Conservation (phyloP, 2,113 vertebrate species). For the Agapornis roseicollis region DNA sequence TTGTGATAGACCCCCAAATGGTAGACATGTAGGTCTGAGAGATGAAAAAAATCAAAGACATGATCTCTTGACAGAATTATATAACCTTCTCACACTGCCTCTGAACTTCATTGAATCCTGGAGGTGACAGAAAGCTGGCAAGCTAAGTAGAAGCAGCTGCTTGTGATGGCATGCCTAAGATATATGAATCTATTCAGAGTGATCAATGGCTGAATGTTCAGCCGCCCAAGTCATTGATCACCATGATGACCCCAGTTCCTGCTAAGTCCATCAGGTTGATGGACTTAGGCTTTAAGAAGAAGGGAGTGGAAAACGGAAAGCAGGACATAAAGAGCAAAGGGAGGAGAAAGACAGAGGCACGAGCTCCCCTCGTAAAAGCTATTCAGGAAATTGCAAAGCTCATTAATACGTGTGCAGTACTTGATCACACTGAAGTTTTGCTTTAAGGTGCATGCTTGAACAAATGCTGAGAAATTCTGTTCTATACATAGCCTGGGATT, state of each 20-base stretch:
- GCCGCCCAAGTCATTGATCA: slow-evolving; percentile 35
- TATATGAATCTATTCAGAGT: background rate
- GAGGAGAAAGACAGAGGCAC: background rate
- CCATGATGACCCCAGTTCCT: slow-evolving; percentile 37
- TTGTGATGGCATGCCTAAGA: background rate
- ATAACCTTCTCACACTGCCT: slow-evolving; percentile 40
- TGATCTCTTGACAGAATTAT: slow-evolving; percentile 58
- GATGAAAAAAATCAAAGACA: slow-evolving; percentile 54
- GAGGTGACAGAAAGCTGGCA: slow-evolving; percentile 44
- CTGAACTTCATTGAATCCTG: slow-evolving; percentile 31
- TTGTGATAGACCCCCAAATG: slow-evolving; percentile 47
- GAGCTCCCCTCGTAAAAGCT: background rate
- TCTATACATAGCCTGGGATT: background rate
- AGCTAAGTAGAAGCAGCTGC: slow-evolving; percentile 57
- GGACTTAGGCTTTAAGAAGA: background rate
- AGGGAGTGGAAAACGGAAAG: background rate
- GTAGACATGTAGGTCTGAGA: slow-evolving; percentile 22
- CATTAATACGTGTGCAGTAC: background rate
- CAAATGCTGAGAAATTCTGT: background rate
- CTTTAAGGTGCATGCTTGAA: slow-evolving; percentile 17
- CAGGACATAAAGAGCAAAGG: background rate
- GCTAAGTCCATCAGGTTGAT: background rate
- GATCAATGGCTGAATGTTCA: slow-evolving; percentile 31
- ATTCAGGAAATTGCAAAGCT: slow-evolving; percentile 38
- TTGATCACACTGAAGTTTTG: background rate